Evolutionary conservation across 1,140 invertebrate species (phyloP).

Genomic region (Globodera rostochiensis): DNA sequence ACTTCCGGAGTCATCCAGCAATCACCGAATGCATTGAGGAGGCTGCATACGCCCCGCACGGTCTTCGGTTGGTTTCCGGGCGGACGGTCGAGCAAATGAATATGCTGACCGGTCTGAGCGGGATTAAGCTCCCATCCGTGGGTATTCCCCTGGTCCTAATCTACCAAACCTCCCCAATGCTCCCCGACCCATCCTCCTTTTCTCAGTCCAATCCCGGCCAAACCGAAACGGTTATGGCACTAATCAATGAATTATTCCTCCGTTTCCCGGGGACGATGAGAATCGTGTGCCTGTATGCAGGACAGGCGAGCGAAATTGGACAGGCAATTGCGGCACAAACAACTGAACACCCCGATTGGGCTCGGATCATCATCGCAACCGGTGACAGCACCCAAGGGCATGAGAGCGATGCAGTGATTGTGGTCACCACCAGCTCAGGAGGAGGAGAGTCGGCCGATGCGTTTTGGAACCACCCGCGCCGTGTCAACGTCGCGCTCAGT

Average conservation of each 20-base stretch:
- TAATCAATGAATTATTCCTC: background rate
- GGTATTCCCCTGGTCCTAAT: background rate
- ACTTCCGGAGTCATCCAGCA: background rate
- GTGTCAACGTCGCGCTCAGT: slow-evolving; percentile 11
- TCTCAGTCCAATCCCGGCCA: background rate
- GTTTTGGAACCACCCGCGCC: slow-evolving; percentile 1
- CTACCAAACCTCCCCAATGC: background rate
- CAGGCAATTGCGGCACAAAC: no score
- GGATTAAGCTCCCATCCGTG: background rate
- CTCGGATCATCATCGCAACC: background rate
- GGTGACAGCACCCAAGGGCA: background rate
- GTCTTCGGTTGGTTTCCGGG: background rate
- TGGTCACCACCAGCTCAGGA: background rate
- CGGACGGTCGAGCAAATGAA: background rate
- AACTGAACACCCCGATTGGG: background rate
- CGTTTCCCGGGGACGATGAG: background rate
- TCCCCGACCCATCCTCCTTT: background rate
- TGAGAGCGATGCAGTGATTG: background rate
- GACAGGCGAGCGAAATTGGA: background rate
- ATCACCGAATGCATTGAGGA: slow-evolving; percentile 11
- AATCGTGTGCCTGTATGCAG: background rate
- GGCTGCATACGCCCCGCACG: background rate
- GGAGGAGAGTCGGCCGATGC: background rate
- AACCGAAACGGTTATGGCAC: background rate
- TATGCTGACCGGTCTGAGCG: background rate